A percentile compares a stretch with the other conserved stretches of the same genome.
phyloP scores from a whole-genome alignment of 2,113 vertebrate species.

The Peromyscus leucopus region DNA sequence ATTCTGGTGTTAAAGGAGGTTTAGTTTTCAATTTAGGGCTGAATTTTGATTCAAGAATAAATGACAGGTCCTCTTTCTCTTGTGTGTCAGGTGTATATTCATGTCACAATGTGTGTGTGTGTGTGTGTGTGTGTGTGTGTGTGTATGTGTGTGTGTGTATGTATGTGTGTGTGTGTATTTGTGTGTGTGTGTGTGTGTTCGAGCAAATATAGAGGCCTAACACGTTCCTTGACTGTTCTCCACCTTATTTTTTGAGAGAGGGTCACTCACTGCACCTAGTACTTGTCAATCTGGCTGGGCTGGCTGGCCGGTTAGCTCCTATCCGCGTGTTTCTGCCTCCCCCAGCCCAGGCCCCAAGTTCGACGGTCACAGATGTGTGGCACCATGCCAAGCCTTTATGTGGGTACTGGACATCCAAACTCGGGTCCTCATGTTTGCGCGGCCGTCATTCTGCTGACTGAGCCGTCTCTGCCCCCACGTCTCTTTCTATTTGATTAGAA shows the following conservation, averaged over 20 bases:
- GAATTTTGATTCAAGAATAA: slow-evolving; percentile 30
- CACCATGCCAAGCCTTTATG: background rate
- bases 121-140: background rate
- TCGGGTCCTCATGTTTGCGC: too few relatives aligned
- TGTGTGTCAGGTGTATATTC: background rate
- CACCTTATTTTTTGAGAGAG: background rate
- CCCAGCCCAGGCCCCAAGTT: too few relatives aligned
- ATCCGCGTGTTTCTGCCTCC: background rate
- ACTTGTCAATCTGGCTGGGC: background rate
- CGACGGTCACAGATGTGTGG: background rate
- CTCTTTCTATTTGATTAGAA: background rate
- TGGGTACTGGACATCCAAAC: background rate
- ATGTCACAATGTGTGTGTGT: background rate
- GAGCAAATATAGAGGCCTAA: too few relatives aligned
- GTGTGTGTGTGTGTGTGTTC: background rate
- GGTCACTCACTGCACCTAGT: background rate
- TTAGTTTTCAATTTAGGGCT: background rate
- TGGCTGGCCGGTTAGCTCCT: background rate
- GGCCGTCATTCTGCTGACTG: background rate
- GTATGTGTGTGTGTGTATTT: background rate
- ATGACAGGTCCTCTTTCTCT: background rate
- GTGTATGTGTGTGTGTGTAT: background rate
- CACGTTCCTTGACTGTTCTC: background rate
- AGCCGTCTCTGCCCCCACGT: background rate
- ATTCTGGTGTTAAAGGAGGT: background rate